Conservation (phyloP, 2,888 invertebrate species). For the Lasioglossum oenotherae region DNA sequence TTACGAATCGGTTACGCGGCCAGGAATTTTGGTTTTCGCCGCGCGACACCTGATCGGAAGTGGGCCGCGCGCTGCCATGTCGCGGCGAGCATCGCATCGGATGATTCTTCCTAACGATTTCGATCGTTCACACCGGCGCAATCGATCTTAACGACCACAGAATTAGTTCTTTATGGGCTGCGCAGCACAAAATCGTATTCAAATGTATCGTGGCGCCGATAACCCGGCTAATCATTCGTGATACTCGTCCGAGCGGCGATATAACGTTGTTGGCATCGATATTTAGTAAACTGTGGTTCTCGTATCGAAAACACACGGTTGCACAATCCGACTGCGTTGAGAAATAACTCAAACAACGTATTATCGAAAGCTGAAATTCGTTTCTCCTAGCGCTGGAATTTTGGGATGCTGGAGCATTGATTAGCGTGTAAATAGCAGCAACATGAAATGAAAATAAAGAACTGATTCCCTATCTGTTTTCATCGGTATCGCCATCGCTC, state of each 20-base stretch:
- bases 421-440: no score
- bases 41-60: slow-evolving; percentile 2
- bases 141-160: background rate
- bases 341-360: background rate
- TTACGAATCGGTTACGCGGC: slow-evolving; percentile 43
- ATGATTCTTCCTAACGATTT: no score
- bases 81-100: background rate
- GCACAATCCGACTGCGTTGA: background rate
- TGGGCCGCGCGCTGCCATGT: background rate
- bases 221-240: background rate
- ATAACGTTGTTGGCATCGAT: background rate
- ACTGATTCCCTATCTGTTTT: slow-evolving; percentile 23
- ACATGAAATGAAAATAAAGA: no score
- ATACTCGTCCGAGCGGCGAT: background rate
- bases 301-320: background rate
- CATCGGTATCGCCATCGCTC: slow-evolving; percentile 6
- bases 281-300: background rate
- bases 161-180: background rate
- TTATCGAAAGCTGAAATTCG: background rate
- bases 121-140: background rate
- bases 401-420: no score
- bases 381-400: background rate
- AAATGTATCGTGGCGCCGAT: background rate
- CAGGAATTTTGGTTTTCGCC: slow-evolving; percentile 32
- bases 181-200: background rate